Base-by-base conservation (phyloP, 2,888 invertebrate species). In the Synanthedon andrenaeformis region DNA sequence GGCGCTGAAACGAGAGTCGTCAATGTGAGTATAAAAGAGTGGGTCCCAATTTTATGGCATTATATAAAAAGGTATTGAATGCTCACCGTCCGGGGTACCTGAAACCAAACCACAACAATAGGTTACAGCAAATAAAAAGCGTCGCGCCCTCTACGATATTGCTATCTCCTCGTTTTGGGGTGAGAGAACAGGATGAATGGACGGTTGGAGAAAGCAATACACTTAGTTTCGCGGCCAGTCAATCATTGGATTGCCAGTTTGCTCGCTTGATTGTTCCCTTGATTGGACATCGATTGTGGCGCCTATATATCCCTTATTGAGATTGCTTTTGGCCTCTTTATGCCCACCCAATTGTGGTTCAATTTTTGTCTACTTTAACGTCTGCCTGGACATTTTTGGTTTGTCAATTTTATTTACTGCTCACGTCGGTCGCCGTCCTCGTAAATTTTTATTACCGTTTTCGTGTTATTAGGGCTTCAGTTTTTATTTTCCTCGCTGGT, bases 401-500 rank as follows among this genome's bases (percentile, higher is more conserved):
- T 64, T 62, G 66, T 67, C 74, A 77, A 74, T 76, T 78, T 65
- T 65, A 74, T 53, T 53, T 52, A 23, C 10, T 23, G 49, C 23
- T 51, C 49, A 49, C 11, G 49, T 19, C 49, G 49, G 23, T 10
- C 17, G 49, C 17, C 17, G 49, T 10, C 11, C 49, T 45, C 73
- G 72, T 82, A 76, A 79, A 76, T 76, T 79, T 83, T 82, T 76
- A 80, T 68, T 72, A 17, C 69, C 64, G 66, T 64, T 67, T 62
- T 64, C 52, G 58, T 60, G 61, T 69, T 74, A 19, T 73, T 68
- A 66, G 69, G 65, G 58, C 54, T 57, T 52, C 56, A 55, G 64
- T 63, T 69, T 69, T 70, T 70, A 67, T 66, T 58, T 62, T 56
- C 52, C 57, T 55, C 57, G 19, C 42, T 51, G 52, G 55, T 51